Evolutionary conservation across 2,113 vertebrate genomes (phyloP).

Genomic region (Perognathus longimembris): DNA sequence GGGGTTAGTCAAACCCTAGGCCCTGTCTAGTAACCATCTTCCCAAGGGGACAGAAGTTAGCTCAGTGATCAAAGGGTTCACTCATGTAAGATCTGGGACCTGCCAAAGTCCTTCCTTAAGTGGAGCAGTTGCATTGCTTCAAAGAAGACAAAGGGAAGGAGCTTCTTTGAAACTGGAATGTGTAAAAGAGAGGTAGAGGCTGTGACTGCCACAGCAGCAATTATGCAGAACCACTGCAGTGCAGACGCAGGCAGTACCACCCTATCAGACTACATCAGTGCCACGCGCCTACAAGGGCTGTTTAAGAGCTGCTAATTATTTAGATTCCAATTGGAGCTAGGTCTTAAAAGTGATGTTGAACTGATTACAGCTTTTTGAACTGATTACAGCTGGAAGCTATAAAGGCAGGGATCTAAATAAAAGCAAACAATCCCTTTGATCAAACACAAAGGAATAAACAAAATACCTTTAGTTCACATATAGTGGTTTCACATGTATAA

Average conservation of each 20-base stretch:
- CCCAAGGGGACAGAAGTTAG: not conserved
- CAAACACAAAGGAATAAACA: slow-evolving; percentile 66
- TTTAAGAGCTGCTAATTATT: slow-evolving; percentile 75
- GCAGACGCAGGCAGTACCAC: not conserved
- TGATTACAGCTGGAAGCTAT: slow-evolving; percentile 65
- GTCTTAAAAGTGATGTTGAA: slow-evolving; percentile 74
- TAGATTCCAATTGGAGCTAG: slow-evolving; percentile 57
- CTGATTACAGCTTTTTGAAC: slow-evolving; percentile 74
- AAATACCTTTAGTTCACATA: slow-evolving; percentile 51
- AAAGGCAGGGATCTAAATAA: slow-evolving; percentile 56
- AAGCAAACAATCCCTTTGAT: slow-evolving; percentile 67
- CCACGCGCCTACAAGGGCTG: slow-evolving; percentile 32
- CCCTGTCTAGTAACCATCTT: not conserved
- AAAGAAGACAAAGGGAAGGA: slow-evolving; percentile 57
- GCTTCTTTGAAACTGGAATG: not conserved
- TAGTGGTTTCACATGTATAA: slow-evolving; percentile 29
- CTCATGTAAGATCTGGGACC: slow-evolving; percentile 25
- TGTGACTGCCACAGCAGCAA: not conserved
- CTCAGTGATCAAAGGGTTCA: not conserved
- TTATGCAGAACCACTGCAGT: not conserved
- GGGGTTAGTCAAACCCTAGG: not conserved
- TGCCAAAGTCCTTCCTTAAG: slow-evolving; percentile 2
- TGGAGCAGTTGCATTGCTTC: not conserved
- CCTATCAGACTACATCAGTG: not conserved
- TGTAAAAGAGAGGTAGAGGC: slow-evolving; percentile 1